Conservation (phyloP, 92 coral and sea anemone genomes). For the Montipora capitata region DNA sequence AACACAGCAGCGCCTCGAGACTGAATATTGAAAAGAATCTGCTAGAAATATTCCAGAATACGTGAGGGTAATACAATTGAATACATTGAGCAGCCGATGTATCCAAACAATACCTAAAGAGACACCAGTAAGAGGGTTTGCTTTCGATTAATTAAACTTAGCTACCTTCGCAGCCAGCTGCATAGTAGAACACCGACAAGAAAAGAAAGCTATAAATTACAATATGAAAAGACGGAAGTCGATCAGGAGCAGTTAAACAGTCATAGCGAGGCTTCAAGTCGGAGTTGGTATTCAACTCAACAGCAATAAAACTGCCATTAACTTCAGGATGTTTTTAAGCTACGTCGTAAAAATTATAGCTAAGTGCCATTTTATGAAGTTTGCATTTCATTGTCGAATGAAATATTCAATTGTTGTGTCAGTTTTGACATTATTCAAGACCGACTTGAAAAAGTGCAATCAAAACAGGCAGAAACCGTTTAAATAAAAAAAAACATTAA, state of each 20-base stretch:
- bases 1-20: conserved; percentile 2
- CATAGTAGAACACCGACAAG: conserved; percentile 23
- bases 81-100: conserved; percentile 24
- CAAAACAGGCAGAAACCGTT: neutral
- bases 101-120: conserved; percentile 23
- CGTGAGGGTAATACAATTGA: conserved; percentile 44
- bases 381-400: conserved; percentile 3
- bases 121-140: conserved; percentile 26
- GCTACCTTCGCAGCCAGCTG: conserved; percentile 43
- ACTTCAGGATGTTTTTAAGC: conserved; percentile 34
- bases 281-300: conserved; percentile 30
- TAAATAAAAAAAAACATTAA: conserved; percentile 6
- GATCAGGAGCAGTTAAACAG: conserved; percentile 57
- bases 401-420: conserved; percentile 9
- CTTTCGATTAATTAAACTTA: conserved; percentile 47
- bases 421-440: conserved; percentile 13
- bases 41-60: conserved; percentile 14
- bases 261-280: conserved; percentile 22
- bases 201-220: conserved; percentile 29
- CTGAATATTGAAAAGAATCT: neutral
- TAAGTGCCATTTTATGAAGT: conserved; percentile 41
- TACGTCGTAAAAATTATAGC: conserved; percentile 23
- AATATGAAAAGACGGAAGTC: conserved; percentile 43
- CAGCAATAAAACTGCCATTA: conserved; percentile 54
- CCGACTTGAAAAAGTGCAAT: conserved; percentile 26